A percentile compares a stretch with the other conserved stretches of the same genome.
Conservation (phyloP, 2,797 vertebrate species). For the Anguilla marmorata region DNA sequence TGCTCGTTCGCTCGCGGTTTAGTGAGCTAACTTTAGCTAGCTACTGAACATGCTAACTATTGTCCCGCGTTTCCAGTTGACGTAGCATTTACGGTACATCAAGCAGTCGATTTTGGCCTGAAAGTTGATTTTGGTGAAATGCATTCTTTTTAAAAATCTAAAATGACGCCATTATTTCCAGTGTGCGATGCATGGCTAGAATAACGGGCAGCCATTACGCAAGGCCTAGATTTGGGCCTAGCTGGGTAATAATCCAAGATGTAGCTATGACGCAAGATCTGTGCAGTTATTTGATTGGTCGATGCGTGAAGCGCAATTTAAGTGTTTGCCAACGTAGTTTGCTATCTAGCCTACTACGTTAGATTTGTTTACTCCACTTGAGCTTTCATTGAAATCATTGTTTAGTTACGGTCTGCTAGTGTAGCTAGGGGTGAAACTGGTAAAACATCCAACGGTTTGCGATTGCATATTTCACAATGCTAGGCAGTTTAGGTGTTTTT, state of each 20-base stretch:
- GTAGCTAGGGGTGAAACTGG: background rate
- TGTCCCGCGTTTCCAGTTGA: background rate
- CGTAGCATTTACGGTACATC: background rate
- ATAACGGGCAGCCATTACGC: background rate
- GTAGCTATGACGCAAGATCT: background rate
- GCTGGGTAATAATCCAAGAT: background rate
- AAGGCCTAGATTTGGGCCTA: conserved; percentile 12
- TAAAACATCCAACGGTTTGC: background rate
- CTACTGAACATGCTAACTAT: background rate
- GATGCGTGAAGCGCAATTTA: background rate
- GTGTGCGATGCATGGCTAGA: no score
- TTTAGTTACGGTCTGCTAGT: no score
- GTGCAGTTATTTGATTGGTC: background rate
- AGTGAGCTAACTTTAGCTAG: background rate
- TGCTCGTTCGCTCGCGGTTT: background rate
- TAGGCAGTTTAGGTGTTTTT: no score
- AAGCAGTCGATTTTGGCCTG: background rate
- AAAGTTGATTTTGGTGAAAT: background rate
- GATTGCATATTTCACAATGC: background rate
- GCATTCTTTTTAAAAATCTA: background rate
- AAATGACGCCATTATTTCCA: background rate
- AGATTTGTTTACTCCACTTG: no score
- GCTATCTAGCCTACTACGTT: no score
- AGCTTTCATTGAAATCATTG: no score
- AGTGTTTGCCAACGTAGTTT: background rate